Evolutionary conservation across 2,113 vertebrate genomes (phyloP), one percentile per base, ranked within the genome.

Genomic region (Grammomys dolichurus): DNA sequence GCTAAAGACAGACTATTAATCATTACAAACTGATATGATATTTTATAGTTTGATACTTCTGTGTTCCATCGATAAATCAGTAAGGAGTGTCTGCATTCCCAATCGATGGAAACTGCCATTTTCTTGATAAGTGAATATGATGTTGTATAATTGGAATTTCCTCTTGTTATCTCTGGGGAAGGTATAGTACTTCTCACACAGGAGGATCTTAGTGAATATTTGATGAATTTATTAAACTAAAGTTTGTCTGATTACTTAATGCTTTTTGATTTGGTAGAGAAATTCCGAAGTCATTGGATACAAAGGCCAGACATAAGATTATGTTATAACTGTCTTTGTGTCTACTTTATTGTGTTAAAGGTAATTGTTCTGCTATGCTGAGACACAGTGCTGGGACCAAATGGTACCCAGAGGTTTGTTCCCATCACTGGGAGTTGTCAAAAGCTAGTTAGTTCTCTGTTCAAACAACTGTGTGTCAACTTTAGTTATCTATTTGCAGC

Each of bases 31-130:
- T 69, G 69, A 63, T 95, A 69, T 48, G 17, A 87, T 89, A 67
- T 94, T 91, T 90, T 92, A 36, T 91, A 93, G 67, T 87, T 93
- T 78, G 22, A 82, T 87, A 91, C 60, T 69, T 94, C 91, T 95
- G 5, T 90, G 70, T 85, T 76, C n/a, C 8, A 54, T 92, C 63
- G 82, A 78, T 95, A 90, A 89, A 93, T 95, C 46, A 87, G 60
- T 48, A 91, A 89, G 56, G 19, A 90, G 14, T 69, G 65, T 82
- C 48, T 73, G 88, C 95, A 19, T 93, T 95, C 94, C 81, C 67
- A 93, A 26, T 73, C 7, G 54, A 96, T n/a, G 31, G 56, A 84
- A 33, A 46, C 40, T 87, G 26, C 17, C 33, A 13, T 94, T 90
- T 95, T 87, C 31, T 93, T 85, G 43, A 90, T 77, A 75, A 95